Evolutionary conservation across 2,113 vertebrate genomes (phyloP).

Genomic region (Excalfactoria chinensis): DNA sequence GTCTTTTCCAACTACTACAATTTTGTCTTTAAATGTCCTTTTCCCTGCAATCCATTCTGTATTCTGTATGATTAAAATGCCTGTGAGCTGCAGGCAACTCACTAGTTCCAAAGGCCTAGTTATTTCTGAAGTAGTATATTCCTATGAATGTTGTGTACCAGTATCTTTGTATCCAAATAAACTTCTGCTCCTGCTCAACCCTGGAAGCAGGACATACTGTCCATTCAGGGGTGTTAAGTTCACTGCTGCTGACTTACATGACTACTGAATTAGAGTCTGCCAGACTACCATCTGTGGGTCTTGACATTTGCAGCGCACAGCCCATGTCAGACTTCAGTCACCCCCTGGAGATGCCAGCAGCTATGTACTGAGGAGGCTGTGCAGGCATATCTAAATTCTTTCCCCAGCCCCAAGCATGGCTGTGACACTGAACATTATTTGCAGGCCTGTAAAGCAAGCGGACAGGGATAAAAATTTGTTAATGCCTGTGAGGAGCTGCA

Average conservation of each 20-base stretch:
- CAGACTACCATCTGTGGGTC: background rate
- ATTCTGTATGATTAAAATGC: background rate
- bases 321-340: background rate
- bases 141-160: background rate
- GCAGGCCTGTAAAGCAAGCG: background rate
- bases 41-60: background rate
- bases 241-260: background rate
- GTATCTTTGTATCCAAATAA: background rate
- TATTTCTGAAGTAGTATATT: background rate
- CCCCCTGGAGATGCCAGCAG: background rate
- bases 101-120: background rate
- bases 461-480: background rate
- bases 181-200: background rate
- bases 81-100: background rate
- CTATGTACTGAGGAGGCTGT: fast-evolving
- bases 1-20: background rate
- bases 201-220: background rate
- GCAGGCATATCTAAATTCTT: background rate
- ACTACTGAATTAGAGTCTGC: background rate
- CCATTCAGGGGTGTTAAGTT: background rate
- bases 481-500: background rate
- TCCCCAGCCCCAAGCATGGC: background rate
- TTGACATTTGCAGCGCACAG: background rate
- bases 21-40: background rate
- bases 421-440: background rate